Evolutionary conservation across 2,797 vertebrate species (phyloP), one percentile per base, ranked within the genome.

Genomic region (Anas georgica): DNA sequence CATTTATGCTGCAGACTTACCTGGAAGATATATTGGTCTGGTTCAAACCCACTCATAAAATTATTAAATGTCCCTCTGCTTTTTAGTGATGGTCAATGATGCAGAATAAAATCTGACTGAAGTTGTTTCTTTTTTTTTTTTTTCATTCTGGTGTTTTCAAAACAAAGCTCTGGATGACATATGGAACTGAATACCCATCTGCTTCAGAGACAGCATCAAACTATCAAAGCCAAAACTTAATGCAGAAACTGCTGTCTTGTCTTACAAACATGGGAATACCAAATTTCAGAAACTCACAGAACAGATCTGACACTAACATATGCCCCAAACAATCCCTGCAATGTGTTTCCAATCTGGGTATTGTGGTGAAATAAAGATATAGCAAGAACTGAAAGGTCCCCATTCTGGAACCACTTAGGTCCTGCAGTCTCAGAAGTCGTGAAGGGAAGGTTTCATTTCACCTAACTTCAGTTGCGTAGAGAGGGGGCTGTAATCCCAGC

Each of bases 201-300:
- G 77, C 81, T 95, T 88, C 73, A 80, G 90, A 90, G 94, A 73
- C 77, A 68, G 77, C 59, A 88, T 68, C 81, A 80, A 83, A 91
- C 73, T 88, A 88, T 82, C 80, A 91, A 92, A 92, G 92, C 87
- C 87, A 79, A 88, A 92, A 83, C 50, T 70, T 83, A 75, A 80
- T 68, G 77, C 80, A 94, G 77, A 92, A 91, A 86, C 84, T 92
- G 76, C 87, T 92, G 87, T 92, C 84, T 92, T 92, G 80, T 83
- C 87, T 94, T 85, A 85, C 90, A 92, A 88, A 91, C 87, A 80
- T 55, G 84, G 73, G 84, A 95, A 95, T 83, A 79, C 90, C 84
- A 86, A 94, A 92, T 88, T 92, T 92, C 92, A 92, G 90, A 86
- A 84, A 83, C 59, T 92, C 87, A 83, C 63, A 86, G 83, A 79